Evolutionary conservation across 2,797 vertebrate genomes (phyloP), one percentile per base, ranked within the genome.

Genomic region (Sciurus carolinensis): DNA sequence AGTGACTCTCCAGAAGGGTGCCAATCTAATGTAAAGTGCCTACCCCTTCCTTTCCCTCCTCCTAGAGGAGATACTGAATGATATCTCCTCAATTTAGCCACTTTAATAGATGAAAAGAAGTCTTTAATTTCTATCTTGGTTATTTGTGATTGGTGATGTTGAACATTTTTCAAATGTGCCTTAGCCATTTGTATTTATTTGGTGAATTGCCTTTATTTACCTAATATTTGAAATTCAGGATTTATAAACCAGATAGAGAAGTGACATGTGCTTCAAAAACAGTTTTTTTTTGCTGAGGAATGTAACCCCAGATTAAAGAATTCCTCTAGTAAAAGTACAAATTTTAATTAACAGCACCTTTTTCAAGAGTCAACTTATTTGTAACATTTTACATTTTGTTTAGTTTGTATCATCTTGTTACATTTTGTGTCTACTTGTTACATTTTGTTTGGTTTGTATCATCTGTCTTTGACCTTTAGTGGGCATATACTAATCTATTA

Each of bases 331-430:
- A 22, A 22, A 52, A 57, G 67, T 89, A 83, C 33, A 80, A 7
- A 76, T 44, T 44, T 84, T 88, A 82, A 69, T 86, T 82, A 90
- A 28, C 85, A 69, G 89, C 82, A 73, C 22, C 22, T n/a, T 91
- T 91, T 42, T 76, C 69, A 54, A 72, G 20, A n/a, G 42, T 73
- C 67, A 18, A 4, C 30, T 54, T 44, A 1, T 59, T 82, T 83
- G 76, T 77, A 76, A 85, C 10, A 26, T 39, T 33, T 52, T 91
- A n/a, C 22, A n/a, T 20, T 87, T 83, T 84, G 7, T 67, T 79
- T 76, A 36, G 24, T 62, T 2, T 42, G 33, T 72, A 15, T 72
- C 30, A 28, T 90, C 30, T 66, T 66, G 64, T 66, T 14, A 85
- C 22, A 22, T n/a, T 24, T 28, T 72, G 0, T 76, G 0, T 84